phyloP scores from a whole-genome alignment of 2,113 vertebrate genomes.

The Trogon melanurus region DNA sequence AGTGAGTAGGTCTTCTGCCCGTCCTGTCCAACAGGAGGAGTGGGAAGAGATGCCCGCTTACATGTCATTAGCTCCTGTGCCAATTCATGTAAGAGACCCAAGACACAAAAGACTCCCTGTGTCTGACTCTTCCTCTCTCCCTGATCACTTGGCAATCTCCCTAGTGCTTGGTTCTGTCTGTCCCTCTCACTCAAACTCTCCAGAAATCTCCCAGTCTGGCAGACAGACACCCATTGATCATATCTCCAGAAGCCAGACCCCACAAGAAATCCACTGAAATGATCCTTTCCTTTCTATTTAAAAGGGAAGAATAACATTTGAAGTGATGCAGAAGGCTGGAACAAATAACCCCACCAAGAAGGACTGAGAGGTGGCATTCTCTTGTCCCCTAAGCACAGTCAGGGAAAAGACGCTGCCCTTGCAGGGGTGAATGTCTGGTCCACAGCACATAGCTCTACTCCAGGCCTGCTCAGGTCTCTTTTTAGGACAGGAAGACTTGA shows the following conservation, averaged over 20 bases:
- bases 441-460: background rate
- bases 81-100: background rate
- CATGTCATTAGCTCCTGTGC: rapidly evolving
- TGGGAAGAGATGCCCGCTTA: background rate
- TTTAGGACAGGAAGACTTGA: background rate
- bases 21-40: background rate
- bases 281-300: background rate
- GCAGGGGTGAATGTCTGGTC: background rate
- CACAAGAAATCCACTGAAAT: constrained; percentile 31
- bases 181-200: background rate
- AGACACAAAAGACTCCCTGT: background rate
- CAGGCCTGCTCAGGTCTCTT: background rate
- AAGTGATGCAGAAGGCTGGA: background rate
- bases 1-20: background rate
- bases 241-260: constrained; percentile 33
- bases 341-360: background rate
- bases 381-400: background rate
- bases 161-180: background rate
- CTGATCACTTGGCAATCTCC: background rate
- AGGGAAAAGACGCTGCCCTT: background rate
- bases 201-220: background rate
- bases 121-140: background rate
- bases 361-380: background rate
- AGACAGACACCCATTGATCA: constrained; percentile 36
- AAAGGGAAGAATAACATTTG: background rate